Evolutionary conservation across 2,113 vertebrate genomes (phyloP), one percentile per base, ranked within the genome.

Genomic region (Gymnocephalus cernua): DNA sequence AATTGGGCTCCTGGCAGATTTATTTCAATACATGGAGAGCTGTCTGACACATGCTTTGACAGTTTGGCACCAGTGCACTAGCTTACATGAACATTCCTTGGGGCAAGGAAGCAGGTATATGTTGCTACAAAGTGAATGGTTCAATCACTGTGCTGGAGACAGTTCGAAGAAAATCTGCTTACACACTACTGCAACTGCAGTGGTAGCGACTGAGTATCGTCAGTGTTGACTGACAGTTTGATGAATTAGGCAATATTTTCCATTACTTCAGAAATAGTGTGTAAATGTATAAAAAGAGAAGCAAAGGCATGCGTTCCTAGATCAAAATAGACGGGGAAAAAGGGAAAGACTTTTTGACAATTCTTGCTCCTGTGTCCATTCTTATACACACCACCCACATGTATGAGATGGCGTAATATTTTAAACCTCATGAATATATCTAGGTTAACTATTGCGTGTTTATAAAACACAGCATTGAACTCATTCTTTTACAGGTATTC

Each of bases 101-200:
- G 51, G 83, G 71, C 54, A 57, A 2, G 0, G 85, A 73, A 75
- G 73, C 61, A 6, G 77, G 47, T 72, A 88, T 80, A 89, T 84
- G 85, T 67, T 85, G 76, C 45, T 56, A 62, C 70, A 83, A 79
- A 88, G 76, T 32, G 25, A 82, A 86, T 68, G 76, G 50, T 80
- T 84, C 80, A 53, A 57, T 84, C 86, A 69, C 74, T 67, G 74
- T 48, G 27, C 48, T 84, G 3, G 83, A 64, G 73, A 59, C 23
- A 2, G 59, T 72, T 77, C 53, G 38, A 23, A 73, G 79, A 54
- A 78, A 77, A 64, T 70, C 56, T 58, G 74, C 74, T 75, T 62
- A 61, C 38, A 64, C 2, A 27, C 50, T 14, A 18, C 23, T 51
- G 0, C n/a, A 29, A 66, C 27, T 23, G 4, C 59, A 54, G 21